Percentiles rank a stretch among this genome's conserved stretches.
Conservation (phyloP, 2,113 vertebrate genomes). For the Ciconia boyciana region DNA sequence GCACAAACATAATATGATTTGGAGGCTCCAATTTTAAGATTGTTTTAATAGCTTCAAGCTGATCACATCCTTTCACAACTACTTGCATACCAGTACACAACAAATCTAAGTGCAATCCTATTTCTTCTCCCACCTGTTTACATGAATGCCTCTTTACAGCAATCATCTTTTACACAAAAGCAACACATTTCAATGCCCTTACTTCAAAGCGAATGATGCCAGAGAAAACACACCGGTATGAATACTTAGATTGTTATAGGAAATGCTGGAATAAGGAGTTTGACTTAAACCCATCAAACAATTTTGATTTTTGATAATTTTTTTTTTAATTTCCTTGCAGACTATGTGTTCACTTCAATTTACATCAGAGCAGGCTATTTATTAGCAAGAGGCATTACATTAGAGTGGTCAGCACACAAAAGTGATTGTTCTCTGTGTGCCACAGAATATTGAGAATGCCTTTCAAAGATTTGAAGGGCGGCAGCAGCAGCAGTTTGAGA, state of each 20-base stretch:
- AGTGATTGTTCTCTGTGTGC: not conserved
- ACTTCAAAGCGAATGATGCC: not conserved
- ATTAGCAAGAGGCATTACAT: not conserved
- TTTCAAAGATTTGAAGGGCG: not conserved
- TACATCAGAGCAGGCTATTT: not conserved
- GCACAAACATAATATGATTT: not conserved
- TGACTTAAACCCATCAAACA: not conserved
- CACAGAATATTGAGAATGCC: not conserved
- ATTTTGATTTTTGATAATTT: not conserved
- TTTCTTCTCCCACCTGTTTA: not conserved
- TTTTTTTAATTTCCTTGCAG: not conserved
- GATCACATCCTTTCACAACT: not conserved
- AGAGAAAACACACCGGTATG: not conserved
- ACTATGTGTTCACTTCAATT: not conserved
- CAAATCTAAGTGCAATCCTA: not conserved
- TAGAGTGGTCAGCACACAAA: not conserved
- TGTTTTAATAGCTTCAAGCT: not conserved
- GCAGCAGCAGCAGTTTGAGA: not conserved
- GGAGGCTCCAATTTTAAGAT: not conserved
- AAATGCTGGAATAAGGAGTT: not conserved
- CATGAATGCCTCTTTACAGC: not conserved
- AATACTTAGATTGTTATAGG: not conserved
- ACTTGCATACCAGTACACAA: not conserved
- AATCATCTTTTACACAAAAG: not conserved
- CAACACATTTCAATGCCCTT: not conserved